Percentiles rank a stretch among this genome's conserved stretches.
phyloP scores from a whole-genome alignment of 2,797 vertebrate genomes.

The Thripadectes ignobilis region DNA sequence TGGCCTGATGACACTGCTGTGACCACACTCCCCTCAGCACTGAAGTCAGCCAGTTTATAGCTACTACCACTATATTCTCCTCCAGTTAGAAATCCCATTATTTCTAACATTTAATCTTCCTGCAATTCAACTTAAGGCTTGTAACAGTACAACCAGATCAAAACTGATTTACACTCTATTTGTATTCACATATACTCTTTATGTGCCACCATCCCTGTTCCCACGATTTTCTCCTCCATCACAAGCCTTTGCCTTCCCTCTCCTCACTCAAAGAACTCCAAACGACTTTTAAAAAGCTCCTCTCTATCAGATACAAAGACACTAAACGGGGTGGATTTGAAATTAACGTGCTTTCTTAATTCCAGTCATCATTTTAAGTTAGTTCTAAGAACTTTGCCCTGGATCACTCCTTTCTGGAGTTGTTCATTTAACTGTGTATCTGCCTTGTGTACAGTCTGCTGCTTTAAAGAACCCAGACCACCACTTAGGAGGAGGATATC shows the following conservation, averaged over 20 bases:
- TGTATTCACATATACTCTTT: background rate
- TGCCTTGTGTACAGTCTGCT: background rate
- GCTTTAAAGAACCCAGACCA: background rate
- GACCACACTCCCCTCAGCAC: background rate
- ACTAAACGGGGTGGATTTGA: background rate
- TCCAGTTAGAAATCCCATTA: background rate
- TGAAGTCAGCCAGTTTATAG: background rate
- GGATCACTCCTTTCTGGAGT: background rate
- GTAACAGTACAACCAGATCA: background rate
- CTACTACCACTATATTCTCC: background rate
- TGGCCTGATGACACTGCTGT: rapidly evolving
- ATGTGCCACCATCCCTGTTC: background rate
- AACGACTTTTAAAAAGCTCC: background rate
- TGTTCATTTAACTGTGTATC: background rate
- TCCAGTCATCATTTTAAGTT: background rate
- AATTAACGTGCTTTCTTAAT: background rate
- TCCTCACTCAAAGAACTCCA: background rate
- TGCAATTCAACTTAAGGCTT: background rate
- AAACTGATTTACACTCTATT: background rate
- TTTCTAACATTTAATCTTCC: background rate
- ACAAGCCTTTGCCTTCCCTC: background rate
- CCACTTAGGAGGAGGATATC: background rate
- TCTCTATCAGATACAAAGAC: background rate
- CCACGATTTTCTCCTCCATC: background rate
- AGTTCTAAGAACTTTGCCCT: background rate